Conservation (phyloP, 1,140 invertebrate genomes). For the Alviniconcha marisindica region DNA sequence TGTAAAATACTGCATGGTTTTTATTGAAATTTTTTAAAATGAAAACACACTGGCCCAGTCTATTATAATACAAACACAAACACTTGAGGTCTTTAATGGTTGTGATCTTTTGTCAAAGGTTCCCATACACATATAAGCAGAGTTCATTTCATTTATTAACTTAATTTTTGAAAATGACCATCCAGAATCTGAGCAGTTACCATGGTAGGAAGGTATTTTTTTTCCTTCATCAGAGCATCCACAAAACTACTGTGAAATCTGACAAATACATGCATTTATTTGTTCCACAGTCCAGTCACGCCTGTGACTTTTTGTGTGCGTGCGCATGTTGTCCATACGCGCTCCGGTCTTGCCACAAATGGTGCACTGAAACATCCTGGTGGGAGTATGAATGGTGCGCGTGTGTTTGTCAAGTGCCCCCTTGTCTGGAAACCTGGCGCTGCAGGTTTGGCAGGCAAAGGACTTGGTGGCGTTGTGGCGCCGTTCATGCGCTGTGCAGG, state of each 20-base stretch:
- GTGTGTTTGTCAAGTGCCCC: constrained; percentile 69
- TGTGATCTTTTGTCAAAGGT: no score
- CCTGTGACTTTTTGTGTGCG: constrained; percentile 75
- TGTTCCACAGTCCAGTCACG: constrained; percentile 37
- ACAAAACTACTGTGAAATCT: background rate
- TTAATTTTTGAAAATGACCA: no score
- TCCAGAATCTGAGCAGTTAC: no score
- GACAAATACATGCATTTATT: background rate
- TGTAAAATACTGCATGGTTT: no score
- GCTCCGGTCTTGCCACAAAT: constrained; percentile 77
- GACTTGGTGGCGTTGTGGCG: constrained; percentile 78
- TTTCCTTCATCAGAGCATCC: no score
- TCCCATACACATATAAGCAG: no score
- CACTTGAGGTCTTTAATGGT: no score
- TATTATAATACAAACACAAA: no score
- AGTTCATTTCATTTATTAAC: no score
- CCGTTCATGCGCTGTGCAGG: constrained; percentile 78
- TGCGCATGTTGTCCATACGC: constrained; percentile 77
- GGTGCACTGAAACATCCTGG: constrained; percentile 64
- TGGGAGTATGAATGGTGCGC: constrained; percentile 64
- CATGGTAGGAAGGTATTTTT: no score
- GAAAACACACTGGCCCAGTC: no score
- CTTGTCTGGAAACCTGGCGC: constrained; percentile 69
- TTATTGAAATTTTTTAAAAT: no score
- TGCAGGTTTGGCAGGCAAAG: constrained; percentile 78